Conservation (phyloP, 2,888 invertebrate genomes). For the Coleophora flavipennella region DNA sequence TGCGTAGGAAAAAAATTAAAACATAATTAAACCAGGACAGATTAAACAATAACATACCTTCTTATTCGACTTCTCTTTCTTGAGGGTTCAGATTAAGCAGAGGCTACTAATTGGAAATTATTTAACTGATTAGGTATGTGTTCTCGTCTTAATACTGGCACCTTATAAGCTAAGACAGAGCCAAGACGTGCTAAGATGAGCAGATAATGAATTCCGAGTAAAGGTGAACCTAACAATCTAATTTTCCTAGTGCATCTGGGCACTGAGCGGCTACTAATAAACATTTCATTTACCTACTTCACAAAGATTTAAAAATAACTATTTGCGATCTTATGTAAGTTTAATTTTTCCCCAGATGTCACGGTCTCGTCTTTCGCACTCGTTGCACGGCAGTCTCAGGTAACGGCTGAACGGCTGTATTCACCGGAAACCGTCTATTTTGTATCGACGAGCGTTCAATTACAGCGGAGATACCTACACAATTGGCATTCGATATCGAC, state of each 20-base stretch:
- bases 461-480: conserved; percentile 30
- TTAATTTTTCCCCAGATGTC: conserved; percentile 43
- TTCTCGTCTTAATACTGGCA: too few species aligned
- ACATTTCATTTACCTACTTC: conserved; percentile 30
- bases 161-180: too few species aligned
- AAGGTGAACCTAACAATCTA: too few species aligned
- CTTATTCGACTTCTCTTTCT: too few species aligned
- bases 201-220: too few species aligned
- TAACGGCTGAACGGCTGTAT: conserved; percentile 33
- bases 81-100: too few species aligned
- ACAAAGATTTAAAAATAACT: conserved; percentile 53
- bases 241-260: conserved; percentile 8
- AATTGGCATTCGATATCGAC: conserved; percentile 32
- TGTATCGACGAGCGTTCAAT: conserved; percentile 10
- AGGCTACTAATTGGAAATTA: too few species aligned
- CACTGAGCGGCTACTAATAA: conserved; percentile 28
- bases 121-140: too few species aligned
- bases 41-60: too few species aligned
- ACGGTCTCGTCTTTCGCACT: conserved; percentile 42
- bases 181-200: too few species aligned
- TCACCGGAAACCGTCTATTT: conserved; percentile 15
- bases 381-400: conserved; percentile 33
- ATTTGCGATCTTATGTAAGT: conserved; percentile 34
- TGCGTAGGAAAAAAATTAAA: too few species aligned
- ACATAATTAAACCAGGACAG: too few species aligned